Percentiles rank a stretch among this genome's conserved stretches.
These are phyloP conservation scores for Neostethus bicornis DNA, from an alignment of 2,797 vertebrate genomes.

Conservation along the genomic window DNA sequence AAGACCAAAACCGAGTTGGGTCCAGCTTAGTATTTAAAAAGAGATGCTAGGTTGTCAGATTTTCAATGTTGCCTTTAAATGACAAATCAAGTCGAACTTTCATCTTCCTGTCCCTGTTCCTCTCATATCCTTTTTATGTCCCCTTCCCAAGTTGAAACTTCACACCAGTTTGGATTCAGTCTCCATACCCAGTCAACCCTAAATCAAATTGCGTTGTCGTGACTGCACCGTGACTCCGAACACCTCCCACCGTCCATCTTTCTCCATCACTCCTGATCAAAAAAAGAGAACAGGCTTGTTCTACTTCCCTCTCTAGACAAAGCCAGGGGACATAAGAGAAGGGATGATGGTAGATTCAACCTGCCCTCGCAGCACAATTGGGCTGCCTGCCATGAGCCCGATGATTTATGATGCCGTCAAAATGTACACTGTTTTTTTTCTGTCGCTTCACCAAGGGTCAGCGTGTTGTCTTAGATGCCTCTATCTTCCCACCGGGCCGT, in stretches of 20 bases:
- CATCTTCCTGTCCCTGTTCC: slow-evolving; percentile 5
- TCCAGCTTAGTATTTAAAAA: no score
- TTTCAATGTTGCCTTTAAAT: no score
- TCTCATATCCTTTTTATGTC: slow-evolving; percentile 20
- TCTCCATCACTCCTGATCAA: slow-evolving; percentile 35
- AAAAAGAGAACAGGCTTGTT: slow-evolving; percentile 54
- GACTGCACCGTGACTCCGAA: slow-evolving; percentile 18
- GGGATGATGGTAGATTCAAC: slow-evolving; percentile 64
- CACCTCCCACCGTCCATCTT: slow-evolving; percentile 2
- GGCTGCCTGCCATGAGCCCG: slow-evolving; percentile 66
- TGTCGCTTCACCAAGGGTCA: slow-evolving; percentile 70
- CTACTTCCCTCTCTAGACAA: slow-evolving; percentile 69
- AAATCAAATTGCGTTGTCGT: slow-evolving; percentile 18
- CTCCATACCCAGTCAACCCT: slow-evolving; percentile 21
- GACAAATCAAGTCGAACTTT: slow-evolving; percentile 51
- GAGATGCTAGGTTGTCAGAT: no score
- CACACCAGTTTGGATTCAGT: slow-evolving; percentile 25
- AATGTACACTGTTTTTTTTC: slow-evolving; percentile 58
- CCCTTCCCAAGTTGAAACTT: slow-evolving; percentile 16
- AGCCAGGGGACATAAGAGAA: slow-evolving; percentile 67
- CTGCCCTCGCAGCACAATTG: slow-evolving; percentile 71
- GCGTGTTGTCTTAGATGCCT: slow-evolving; percentile 65
- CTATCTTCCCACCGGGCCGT: slow-evolving; percentile 44
- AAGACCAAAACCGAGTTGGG: no score
- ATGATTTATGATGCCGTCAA: slow-evolving; percentile 79